phyloP scores from a whole-genome alignment of 2,113 vertebrate species.

The Perca flavescens region DNA sequence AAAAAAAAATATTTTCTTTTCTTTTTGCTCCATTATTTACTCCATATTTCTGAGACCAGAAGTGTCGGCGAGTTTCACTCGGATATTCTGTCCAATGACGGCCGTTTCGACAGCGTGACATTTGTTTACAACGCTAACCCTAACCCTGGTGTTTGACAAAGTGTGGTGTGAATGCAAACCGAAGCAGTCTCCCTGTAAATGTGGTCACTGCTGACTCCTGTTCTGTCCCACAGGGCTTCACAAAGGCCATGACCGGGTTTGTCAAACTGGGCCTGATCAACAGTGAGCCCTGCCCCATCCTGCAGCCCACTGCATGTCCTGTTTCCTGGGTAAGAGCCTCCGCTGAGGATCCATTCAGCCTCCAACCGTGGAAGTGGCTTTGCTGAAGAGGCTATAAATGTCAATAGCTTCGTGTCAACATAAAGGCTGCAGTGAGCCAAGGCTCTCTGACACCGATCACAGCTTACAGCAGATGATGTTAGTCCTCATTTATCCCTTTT shows the following conservation, averaged over 20 bases:
- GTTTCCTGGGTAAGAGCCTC: slow-evolving; percentile 90
- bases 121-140: too few relatives aligned
- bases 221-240: slow-evolving; percentile 87
- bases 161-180: too few relatives aligned
- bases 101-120: too few relatives aligned
- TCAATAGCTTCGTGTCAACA: slow-evolving; percentile 47
- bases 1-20: too few relatives aligned
- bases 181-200: neutral
- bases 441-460: slow-evolving; percentile 37
- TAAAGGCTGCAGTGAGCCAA: slow-evolving; percentile 49
- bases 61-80: too few relatives aligned
- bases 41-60: too few relatives aligned
- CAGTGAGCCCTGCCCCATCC: slow-evolving; percentile 84
- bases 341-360: neutral
- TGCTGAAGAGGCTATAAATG: slow-evolving; percentile 40
- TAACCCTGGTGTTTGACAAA: too few relatives aligned
- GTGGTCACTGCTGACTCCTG: neutral
- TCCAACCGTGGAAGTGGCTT: slow-evolving; percentile 16
- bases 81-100: too few relatives aligned
- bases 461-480: slow-evolving; percentile 17
- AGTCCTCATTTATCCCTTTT: slow-evolving; percentile 17
- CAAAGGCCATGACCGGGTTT: slow-evolving; percentile 89
- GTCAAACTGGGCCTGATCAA: slow-evolving; percentile 93
- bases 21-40: too few relatives aligned
- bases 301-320: slow-evolving; percentile 72